Base-by-base conservation (phyloP, 1,140 invertebrate species). In the Drosophila nannoptera region DNA sequence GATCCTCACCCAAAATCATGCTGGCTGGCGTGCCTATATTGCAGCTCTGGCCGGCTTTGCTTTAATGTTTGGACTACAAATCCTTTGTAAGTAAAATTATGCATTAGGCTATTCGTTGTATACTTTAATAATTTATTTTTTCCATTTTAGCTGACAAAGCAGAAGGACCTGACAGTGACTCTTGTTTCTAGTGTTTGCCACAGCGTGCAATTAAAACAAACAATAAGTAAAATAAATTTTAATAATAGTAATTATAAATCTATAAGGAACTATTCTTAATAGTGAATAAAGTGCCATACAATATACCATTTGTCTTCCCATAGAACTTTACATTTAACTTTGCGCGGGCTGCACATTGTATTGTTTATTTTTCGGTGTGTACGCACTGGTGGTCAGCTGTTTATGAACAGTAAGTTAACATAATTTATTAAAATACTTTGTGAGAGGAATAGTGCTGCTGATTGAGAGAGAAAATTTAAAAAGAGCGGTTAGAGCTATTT, bases 1-100 rank as follows among this genome's bases (percentile, higher is more conserved):
- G 90, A 95, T 97, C 9, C 91, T 97, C 46, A 94, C 94, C 33
- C 91, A 94, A 48, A 95, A 95, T 82, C 91, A 94, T 50, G 92
- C 92, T 16, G 95, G 95, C 1, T 90, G 96, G 46, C 81, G 93
- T 2, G 94, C 96, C 73, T 91, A 95, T 53, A 48, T 93, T 0
- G 92, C 94, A 1, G 93, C 95, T 12, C 77, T 96, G n/a, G 77
- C 93, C 22, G 95, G 95, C 52, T 96, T 96, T 88, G 89, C 91
- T 56, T 87, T 95, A 48, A 96, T 96, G 95, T 92, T 96, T 69
- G 93, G 92, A 64, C 89, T 96, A 43, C 93, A 95, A 84, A 89
- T 94, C 70, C 82, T 93, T 55, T 93, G 95, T 96, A 91, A 96
- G 95, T 94, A 35, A 43, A 55, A 40, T 84, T 32, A 69, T 52